Conservation (phyloP, 23 tunicate species). For the Trididemnum nubilum region DNA sequence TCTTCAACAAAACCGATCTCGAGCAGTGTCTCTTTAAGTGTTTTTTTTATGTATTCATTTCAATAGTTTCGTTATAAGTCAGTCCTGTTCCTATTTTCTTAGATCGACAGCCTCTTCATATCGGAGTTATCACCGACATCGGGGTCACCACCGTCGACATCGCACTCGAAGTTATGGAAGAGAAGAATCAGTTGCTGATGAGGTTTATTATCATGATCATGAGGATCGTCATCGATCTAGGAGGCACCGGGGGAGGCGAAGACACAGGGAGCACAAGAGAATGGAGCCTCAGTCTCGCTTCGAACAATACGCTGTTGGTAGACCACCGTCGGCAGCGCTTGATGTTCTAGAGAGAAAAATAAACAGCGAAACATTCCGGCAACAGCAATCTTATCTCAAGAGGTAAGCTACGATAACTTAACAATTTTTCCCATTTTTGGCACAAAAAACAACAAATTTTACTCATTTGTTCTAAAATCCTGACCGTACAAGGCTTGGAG, state of each 20-base stretch:
- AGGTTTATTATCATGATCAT: background rate
- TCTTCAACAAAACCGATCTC: no score
- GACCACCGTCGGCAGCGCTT: conserved; percentile 46
- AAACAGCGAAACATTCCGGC: conserved; percentile 11
- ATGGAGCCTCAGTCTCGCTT: conserved; percentile 13
- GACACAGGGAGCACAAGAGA: background rate
- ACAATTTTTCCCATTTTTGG: no score
- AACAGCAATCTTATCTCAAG: conserved; percentile 1
- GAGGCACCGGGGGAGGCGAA: background rate
- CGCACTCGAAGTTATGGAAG: background rate
- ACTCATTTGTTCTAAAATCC: no score
- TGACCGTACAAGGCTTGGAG: no score
- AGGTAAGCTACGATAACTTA: no score
- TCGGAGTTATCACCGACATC: background rate
- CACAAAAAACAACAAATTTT: no score
- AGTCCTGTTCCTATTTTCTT: no score
- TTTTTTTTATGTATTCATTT: no score
- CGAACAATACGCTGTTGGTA: conserved; percentile 38
- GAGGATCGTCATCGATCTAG: background rate
- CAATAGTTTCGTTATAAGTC: no score
- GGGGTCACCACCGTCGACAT: background rate
- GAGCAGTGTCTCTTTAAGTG: no score
- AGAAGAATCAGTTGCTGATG: background rate
- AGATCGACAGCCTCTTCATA: background rate
- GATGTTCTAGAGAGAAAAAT: conserved; percentile 23